Base-by-base conservation (phyloP, 2,888 invertebrate species). In the Harmothoe impar region DNA sequence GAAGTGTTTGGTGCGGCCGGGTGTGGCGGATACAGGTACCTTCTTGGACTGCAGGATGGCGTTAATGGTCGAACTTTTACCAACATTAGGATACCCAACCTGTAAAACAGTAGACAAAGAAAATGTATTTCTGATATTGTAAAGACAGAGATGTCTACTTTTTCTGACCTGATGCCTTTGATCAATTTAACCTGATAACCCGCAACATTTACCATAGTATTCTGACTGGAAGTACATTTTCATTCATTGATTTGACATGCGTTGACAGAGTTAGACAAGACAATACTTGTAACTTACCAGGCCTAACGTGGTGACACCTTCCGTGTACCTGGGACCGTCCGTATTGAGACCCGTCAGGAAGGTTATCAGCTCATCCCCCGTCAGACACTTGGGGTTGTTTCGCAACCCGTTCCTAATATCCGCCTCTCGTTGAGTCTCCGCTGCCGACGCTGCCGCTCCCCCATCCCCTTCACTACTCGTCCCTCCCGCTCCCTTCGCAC, bases 21-120 rank as follows among this genome's bases (percentile, higher is more conserved):
- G 99, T 92, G 99, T 99, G 0, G 99, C 98, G 0, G 99, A 99
- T 0, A 99, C 99, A 0, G 99, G 98, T 0, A 96, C 96, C 94
- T 97, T 97, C 95, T 97, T 99, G 54, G 97, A 97, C 93, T 97
- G 97, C 96, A 99, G 97, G 85, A 99, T 96, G 29, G 98, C 97
- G 96, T 99, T 99, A 91, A 99, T 99, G 15, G 99, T 99, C 91
- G 99, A 99, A 96, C 99, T 99, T 96, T 99, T 99, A n/a, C 99
- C 99, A 0, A 99, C 99, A 97, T 99, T 99, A 0, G 99, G 99
- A 96, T 99, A 99, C 0, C 99, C 99, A 91, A 99, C 99, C 96
- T 95, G 54, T 12, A 29, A 33, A 51, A 43, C 12, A 68, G 20
- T 15, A 52, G 54, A 52, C 10, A n/a, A n/a, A n/a, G n/a, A n/a